Conservation (phyloP, 2,888 invertebrate species). For the Eupelmus urozonus region DNA sequence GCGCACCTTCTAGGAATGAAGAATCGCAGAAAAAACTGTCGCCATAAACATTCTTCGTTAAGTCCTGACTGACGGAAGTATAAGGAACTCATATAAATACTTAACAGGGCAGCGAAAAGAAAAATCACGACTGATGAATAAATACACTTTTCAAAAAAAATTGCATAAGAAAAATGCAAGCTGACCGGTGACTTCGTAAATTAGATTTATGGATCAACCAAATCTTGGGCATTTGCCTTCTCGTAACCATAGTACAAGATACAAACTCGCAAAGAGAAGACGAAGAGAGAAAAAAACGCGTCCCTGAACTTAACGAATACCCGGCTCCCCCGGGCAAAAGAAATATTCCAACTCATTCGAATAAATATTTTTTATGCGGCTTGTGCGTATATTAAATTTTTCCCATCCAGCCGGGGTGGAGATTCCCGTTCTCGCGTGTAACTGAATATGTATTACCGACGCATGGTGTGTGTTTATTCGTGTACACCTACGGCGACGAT, state of each 20-base stretch:
- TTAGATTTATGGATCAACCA: no score
- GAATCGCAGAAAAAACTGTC: slow-evolving; percentile 28
- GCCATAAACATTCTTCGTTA: slow-evolving; percentile 37
- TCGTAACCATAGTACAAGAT: no score
- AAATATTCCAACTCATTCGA: background rate
- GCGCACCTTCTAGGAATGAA: no score
- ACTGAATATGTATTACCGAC: background rate
- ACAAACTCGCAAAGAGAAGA: no score
- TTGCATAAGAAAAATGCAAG: no score
- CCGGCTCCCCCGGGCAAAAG: background rate
- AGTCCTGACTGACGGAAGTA: slow-evolving; percentile 21
- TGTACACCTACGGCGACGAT: background rate
- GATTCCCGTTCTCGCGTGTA: background rate
- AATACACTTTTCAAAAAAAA: background rate
- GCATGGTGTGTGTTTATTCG: no score
- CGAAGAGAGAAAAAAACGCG: no score
- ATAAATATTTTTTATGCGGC: background rate
- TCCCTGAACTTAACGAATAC: background rate
- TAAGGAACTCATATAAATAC: slow-evolving; percentile 41
- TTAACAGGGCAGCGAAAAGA: background rate
- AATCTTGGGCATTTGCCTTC: no score
- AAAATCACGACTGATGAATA: slow-evolving; percentile 19
- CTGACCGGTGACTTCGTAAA: no score
- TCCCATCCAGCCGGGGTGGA: background rate
- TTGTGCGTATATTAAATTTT: slow-evolving; percentile 8